A percentile compares a stretch with the other conserved stretches of the same genome.
phyloP scores from a whole-genome alignment of 2,888 invertebrate species.

The Nomada fucata region DNA sequence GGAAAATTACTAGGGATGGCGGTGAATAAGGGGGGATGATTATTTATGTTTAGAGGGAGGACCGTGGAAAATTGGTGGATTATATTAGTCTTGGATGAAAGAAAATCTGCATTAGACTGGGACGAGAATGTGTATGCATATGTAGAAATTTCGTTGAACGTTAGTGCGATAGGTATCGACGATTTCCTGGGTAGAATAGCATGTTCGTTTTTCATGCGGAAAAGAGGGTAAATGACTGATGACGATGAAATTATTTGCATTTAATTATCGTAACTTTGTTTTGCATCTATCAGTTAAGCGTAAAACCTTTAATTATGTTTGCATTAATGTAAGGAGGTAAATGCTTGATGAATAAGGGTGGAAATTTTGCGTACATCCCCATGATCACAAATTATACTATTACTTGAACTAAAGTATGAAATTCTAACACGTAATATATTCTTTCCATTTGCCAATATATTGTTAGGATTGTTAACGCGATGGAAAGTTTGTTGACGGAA shows the following conservation, averaged over 20 bases:
- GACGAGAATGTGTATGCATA: no score
- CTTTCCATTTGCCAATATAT: no score
- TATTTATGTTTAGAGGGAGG: not conserved
- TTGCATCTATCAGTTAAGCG: not conserved
- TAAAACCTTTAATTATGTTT: not conserved
- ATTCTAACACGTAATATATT: no score
- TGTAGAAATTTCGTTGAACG: no score
- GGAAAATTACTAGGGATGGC: not conserved
- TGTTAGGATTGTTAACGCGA: no score
- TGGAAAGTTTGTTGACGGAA: no score
- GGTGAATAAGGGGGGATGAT: not conserved
- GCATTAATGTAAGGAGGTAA: no score
- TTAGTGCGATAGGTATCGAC: no score
- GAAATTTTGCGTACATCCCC: not conserved
- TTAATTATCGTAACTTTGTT: not conserved
- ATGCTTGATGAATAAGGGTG: not conserved
- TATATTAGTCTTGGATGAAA: not conserved
- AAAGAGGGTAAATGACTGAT: not conserved
- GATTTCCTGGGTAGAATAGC: not conserved
- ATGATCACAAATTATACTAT: no score
- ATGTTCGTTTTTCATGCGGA: not conserved
- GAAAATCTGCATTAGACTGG: not conserved
- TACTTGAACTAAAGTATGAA: no score
- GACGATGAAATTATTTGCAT: not conserved
- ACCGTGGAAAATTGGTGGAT: not conserved